These are phyloP conservation scores for Chlamydotis undulata DNA, from an alignment of 2,113 vertebrate species.

Conservation along the genomic window DNA sequence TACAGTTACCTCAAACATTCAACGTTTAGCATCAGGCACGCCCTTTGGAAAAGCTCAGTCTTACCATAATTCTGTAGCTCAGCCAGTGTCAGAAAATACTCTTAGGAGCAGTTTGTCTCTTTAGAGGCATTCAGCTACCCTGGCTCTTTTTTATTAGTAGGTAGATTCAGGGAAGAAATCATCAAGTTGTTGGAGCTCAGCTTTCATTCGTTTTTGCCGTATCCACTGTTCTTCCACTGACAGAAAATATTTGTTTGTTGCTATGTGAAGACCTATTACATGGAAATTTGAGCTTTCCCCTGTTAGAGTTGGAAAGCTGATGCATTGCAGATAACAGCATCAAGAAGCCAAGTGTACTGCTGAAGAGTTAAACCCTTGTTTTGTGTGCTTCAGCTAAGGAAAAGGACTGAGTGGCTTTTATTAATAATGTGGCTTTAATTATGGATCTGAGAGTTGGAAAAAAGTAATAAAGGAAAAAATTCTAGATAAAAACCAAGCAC, in stretches of 20 bases:
- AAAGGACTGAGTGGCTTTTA: background rate
- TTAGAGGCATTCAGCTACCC: background rate
- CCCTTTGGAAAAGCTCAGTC: background rate
- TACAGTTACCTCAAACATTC: background rate
- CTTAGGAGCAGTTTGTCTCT: background rate
- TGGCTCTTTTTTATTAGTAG: background rate
- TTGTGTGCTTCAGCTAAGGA: background rate
- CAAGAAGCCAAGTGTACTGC: background rate
- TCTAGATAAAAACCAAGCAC: background rate
- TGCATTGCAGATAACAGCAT: background rate
- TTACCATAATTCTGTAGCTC: background rate
- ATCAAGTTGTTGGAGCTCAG: background rate
- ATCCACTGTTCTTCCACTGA: background rate
- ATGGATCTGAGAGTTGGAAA: background rate
- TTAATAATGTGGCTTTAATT: slow-evolving; percentile 19
- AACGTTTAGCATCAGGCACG: background rate
- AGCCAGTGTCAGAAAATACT: background rate
- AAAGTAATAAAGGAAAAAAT: background rate
- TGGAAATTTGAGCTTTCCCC: background rate
- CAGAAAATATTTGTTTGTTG: slow-evolving; percentile 36
- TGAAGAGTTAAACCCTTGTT: slow-evolving; percentile 2
- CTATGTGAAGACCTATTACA: background rate
- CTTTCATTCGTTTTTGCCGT: background rate
- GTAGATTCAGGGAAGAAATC: background rate
- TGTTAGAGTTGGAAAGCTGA: background rate